phyloP scores from a whole-genome alignment of 2,888 invertebrate genomes.

The Macaria liturata region DNA sequence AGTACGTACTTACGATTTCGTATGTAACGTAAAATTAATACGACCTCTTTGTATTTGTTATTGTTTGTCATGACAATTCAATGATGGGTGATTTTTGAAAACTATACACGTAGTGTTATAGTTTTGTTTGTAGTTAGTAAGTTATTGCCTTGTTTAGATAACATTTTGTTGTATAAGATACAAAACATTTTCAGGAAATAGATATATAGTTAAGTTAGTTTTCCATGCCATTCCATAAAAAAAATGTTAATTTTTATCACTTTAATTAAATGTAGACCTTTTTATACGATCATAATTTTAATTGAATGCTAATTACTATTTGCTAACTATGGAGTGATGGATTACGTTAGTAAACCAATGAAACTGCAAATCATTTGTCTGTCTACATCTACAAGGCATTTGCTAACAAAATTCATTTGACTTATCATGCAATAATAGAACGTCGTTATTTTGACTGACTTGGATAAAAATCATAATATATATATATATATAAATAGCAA shows the following conservation, averaged over 20 bases:
- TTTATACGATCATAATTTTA: no score
- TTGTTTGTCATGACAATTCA: not conserved
- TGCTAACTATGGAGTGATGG: not conserved
- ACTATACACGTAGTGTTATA: no score
- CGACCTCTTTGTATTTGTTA: constrained; percentile 4
- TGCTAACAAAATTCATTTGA: constrained; percentile 14
- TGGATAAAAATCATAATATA: constrained; percentile 19
- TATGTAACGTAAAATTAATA: not conserved
- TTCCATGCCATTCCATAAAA: no score
- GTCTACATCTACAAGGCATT: not conserved
- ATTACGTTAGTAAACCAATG: constrained; percentile 15
- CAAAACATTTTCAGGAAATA: no score
- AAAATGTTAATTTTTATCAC: no score
- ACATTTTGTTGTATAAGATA: no score
- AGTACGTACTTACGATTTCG: constrained; percentile 1
- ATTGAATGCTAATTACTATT: no score
- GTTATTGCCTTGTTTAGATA: no score
- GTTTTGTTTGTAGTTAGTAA: no score
- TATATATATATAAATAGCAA: no score
- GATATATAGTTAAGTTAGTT: no score
- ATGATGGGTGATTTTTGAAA: not conserved
- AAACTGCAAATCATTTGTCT: constrained; percentile 21
- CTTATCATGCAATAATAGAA: constrained; percentile 32
- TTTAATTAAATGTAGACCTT: no score
- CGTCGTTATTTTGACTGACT: constrained; percentile 19